phyloP scores from a whole-genome alignment of 2,888 invertebrate species.

The Congeria kusceri region DNA sequence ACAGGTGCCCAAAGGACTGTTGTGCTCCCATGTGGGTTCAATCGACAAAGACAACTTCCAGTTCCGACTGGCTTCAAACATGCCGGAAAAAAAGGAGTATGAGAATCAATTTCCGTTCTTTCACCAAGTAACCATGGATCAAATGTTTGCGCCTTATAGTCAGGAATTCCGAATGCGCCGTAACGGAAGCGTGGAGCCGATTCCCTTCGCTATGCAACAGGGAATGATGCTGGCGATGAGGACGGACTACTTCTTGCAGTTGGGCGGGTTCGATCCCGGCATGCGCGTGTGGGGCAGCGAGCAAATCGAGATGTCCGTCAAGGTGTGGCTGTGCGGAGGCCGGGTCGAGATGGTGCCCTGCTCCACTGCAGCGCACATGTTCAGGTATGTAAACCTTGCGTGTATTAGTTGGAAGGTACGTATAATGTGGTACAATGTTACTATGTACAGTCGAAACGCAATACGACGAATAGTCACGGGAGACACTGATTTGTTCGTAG shows the following conservation, averaged over 20 bases:
- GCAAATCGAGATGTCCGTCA: slow-evolving; percentile 50
- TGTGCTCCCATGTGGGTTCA: slow-evolving; percentile 56
- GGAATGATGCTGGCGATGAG: slow-evolving; percentile 58
- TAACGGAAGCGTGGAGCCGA: slow-evolving; percentile 42
- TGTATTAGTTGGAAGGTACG: no score
- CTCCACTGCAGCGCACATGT: slow-evolving; percentile 52
- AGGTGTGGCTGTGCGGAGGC: slow-evolving; percentile 53
- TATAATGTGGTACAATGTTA: no score
- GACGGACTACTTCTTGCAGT: slow-evolving; percentile 41
- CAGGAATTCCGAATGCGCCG: slow-evolving; percentile 16
- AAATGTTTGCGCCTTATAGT: slow-evolving; percentile 37
- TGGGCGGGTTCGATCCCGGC: slow-evolving; percentile 54
- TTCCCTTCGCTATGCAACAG: slow-evolving; percentile 40
- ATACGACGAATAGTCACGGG: no score
- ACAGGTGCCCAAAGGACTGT: slow-evolving; percentile 45
- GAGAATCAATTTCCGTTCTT: slow-evolving; percentile 49
- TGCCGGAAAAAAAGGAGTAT: slow-evolving; percentile 3
- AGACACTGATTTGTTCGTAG: no score
- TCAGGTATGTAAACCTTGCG: no score
- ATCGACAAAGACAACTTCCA: slow-evolving; percentile 50
- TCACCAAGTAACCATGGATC: slow-evolving; percentile 47
- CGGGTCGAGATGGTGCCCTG: slow-evolving; percentile 52
- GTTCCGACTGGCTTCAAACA: slow-evolving; percentile 11
- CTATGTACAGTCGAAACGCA: no score
- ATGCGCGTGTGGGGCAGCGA: slow-evolving; percentile 55